phyloP scores from a whole-genome alignment of 2,797 vertebrate genomes.

The Rhinichthys osculus region DNA sequence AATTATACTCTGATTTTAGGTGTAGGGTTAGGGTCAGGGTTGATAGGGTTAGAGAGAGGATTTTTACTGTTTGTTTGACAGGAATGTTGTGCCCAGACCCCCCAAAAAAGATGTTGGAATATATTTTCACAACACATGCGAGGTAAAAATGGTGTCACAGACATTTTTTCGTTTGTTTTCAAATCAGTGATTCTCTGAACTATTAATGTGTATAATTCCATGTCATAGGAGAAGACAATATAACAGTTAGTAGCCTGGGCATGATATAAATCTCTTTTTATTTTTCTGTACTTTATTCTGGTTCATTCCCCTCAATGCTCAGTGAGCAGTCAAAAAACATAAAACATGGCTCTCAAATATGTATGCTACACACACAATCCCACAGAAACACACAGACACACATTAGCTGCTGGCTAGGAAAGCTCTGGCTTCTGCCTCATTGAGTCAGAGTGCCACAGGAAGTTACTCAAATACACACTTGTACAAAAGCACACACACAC shows the following conservation, averaged over 20 bases:
- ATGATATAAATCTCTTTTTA: background rate
- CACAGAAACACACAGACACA: slow-evolving; percentile 12
- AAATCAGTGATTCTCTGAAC: background rate
- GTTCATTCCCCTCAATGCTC: slow-evolving; percentile 12
- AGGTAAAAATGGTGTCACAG: background rate
- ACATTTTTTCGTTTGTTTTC: background rate
- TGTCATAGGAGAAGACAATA: background rate
- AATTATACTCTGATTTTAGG: background rate
- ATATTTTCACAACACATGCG: background rate
- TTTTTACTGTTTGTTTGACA: background rate
- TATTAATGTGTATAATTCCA: background rate
- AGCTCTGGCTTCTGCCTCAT: slow-evolving; percentile 44
- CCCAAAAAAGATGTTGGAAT: background rate
- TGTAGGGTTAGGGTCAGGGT: background rate
- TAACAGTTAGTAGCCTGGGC: background rate
- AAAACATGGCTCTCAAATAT: slow-evolving; percentile 26
- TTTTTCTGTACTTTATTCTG: slow-evolving; percentile 14
- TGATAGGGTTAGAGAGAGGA: background rate
- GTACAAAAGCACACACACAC: background rate
- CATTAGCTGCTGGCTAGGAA: slow-evolving; percentile 27
- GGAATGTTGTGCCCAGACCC: background rate
- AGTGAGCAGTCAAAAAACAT: slow-evolving; percentile 43
- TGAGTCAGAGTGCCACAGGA: slow-evolving; percentile 28
- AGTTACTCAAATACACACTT: slow-evolving; percentile 24
- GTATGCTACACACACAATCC: slow-evolving; percentile 7